These are phyloP conservation scores for Pygoscelis adeliae DNA, from an alignment of 2,113 vertebrate genomes.

Conservation along the genomic window DNA sequence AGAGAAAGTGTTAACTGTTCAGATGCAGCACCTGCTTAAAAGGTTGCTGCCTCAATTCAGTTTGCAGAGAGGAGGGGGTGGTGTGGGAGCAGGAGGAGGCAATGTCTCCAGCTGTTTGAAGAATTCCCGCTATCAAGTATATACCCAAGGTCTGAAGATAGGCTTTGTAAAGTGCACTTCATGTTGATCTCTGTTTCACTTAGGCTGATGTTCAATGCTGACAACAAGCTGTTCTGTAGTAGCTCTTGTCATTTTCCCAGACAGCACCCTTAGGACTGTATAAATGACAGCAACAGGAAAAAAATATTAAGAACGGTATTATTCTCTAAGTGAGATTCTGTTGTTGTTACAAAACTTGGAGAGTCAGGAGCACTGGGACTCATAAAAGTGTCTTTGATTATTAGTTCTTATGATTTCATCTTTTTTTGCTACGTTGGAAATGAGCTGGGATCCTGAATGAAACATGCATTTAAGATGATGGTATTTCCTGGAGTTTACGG, in stretches of 20 bases:
- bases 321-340: conserved; percentile 28
- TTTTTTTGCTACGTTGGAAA: background rate
- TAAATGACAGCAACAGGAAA: conserved; percentile 6
- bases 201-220: background rate
- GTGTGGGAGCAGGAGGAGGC: background rate
- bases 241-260: conserved; percentile 44
- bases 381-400: conserved; percentile 52
- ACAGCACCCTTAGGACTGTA: conserved; percentile 36
- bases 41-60: background rate
- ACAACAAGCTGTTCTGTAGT: conserved; percentile 25
- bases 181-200: conserved; percentile 40
- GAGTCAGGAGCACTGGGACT: background rate
- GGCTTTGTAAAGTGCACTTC: conserved; percentile 22
- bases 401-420: conserved; percentile 29
- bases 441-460: background rate
- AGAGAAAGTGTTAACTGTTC: background rate
- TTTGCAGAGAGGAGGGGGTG: background rate
- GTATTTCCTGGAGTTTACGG: background rate
- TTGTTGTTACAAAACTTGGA: conserved; percentile 37
- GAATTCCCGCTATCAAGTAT: conserved; percentile 1
- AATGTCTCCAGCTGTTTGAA: conserved; percentile 9
- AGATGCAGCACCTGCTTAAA: background rate
- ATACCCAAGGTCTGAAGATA: background rate
- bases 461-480: background rate
- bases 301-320: conserved; percentile 24